A percentile compares a stretch with the other conserved stretches of the same genome.
Conservation (phyloP, 2,113 vertebrate species). For the Festucalex cinctus region DNA sequence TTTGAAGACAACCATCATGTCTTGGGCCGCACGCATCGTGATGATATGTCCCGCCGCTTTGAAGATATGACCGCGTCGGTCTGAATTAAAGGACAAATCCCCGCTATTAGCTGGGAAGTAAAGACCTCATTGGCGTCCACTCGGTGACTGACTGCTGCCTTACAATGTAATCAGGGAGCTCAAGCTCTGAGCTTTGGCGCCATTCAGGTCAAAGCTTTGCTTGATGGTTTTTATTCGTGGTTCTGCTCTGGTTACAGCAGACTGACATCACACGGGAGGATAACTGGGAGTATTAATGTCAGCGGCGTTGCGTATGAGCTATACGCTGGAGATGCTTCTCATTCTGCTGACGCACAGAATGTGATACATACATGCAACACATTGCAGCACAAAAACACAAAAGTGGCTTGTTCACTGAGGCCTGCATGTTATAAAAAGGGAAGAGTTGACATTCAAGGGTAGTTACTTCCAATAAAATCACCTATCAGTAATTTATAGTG, state of each 20-base stretch:
- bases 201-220: conserved; percentile 48
- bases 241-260: conserved; percentile 41
- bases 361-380: conserved; percentile 2
- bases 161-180: conserved; percentile 36
- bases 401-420: conserved; percentile 2
- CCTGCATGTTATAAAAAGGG: background rate
- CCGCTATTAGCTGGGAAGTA: conserved; percentile 48
- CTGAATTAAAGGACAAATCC: conserved; percentile 50
- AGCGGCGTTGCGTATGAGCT: conserved; percentile 17
- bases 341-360: conserved; percentile 15
- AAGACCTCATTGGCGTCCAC: conserved; percentile 47
- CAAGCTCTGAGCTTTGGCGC: conserved; percentile 30
- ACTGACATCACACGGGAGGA: conserved; percentile 37
- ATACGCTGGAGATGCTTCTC: conserved; percentile 19
- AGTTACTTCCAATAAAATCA: too few relatives aligned
- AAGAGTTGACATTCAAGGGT: too few relatives aligned
- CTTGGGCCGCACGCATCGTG: conserved; percentile 20
- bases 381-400: background rate
- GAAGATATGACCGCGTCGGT: conserved; percentile 12
- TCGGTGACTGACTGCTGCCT: conserved; percentile 40
- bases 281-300: conserved; percentile 47
- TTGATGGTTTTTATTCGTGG: conserved; percentile 42
- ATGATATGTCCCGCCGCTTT: conserved; percentile 30
- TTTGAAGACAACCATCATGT: conserved; percentile 26
- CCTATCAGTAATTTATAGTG: too few relatives aligned